Conservation (phyloP, 2,888 invertebrate genomes). For the Acrocera orbiculus region DNA sequence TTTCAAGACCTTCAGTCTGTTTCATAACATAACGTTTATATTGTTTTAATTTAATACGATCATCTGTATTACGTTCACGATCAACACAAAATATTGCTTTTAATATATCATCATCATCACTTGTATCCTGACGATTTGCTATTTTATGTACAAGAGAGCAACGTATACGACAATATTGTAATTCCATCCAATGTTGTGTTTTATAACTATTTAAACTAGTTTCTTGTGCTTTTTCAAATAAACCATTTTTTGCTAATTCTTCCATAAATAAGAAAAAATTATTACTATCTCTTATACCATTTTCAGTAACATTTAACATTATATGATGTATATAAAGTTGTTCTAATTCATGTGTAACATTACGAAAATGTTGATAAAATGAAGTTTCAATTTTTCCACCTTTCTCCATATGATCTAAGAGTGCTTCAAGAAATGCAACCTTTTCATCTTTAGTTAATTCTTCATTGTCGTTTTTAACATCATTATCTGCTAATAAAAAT, state of each 20-base stretch:
- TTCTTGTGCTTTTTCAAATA: conserved; percentile 22
- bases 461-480: conserved; percentile 20
- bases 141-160: conserved; percentile 27
- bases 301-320: conserved; percentile 21
- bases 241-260: conserved; percentile 20
- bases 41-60: conserved; percentile 24
- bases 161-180: conserved; percentile 27
- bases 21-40: conserved; percentile 29
- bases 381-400: conserved; percentile 22
- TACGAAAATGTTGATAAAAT: conserved; percentile 24
- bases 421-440: conserved; percentile 19
- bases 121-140: conserved; percentile 20
- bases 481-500: conserved; percentile 19
- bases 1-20: conserved; percentile 28
- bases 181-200: conserved; percentile 24
- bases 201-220: conserved; percentile 24
- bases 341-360: conserved; percentile 24
- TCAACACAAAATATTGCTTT: conserved; percentile 25
- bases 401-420: conserved; percentile 24
- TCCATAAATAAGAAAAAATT: conserved; percentile 25
- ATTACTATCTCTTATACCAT: conserved; percentile 21
- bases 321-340: conserved; percentile 25
- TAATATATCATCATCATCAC: conserved; percentile 24
- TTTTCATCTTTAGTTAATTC: conserved; percentile 17
- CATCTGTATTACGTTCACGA: conserved; percentile 22